Percentiles rank a stretch among this genome's conserved stretches.
Conservation (phyloP, 1,140 invertebrate genomes). For the Drosophila triauraria region DNA sequence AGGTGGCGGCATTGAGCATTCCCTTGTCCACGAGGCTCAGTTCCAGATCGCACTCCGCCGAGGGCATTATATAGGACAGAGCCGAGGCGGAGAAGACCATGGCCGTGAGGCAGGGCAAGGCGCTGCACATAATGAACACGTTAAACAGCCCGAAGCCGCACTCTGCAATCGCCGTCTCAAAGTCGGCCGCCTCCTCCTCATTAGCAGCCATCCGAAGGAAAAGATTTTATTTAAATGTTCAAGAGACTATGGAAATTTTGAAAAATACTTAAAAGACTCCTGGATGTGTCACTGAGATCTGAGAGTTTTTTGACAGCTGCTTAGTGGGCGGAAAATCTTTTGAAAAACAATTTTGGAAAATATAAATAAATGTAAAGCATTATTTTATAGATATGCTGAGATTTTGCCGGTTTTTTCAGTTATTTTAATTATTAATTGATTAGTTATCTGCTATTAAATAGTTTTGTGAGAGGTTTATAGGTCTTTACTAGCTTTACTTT, state of each 20-base stretch:
- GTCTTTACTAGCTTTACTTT: no score
- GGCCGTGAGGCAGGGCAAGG: slow-evolving; percentile 88
- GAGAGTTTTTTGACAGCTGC: neutral
- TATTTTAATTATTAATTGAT: neutral
- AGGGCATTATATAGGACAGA: slow-evolving; percentile 89
- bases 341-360: no score
- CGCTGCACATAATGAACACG: slow-evolving; percentile 87
- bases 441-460: no score
- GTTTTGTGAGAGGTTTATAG: no score
- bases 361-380: no score
- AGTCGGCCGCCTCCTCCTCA: slow-evolving; percentile 85
- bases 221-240: no score
- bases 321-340: no score
- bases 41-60: slow-evolving; percentile 90
- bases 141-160: slow-evolving; percentile 90
- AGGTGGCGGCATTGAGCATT: slow-evolving; percentile 88
- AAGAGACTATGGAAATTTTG: slow-evolving; percentile 12
- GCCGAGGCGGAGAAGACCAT: slow-evolving; percentile 88
- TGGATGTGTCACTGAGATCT: neutral
- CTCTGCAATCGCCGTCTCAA: slow-evolving; percentile 87
- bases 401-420: neutral
- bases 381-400: no score
- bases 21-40: slow-evolving; percentile 89
- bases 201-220: slow-evolving; percentile 5
- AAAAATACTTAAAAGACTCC: slow-evolving; percentile 17